Percentiles rank a stretch among this genome's conserved stretches.
Conservation (phyloP, 2,888 invertebrate genomes). For the Phoronis australis region DNA sequence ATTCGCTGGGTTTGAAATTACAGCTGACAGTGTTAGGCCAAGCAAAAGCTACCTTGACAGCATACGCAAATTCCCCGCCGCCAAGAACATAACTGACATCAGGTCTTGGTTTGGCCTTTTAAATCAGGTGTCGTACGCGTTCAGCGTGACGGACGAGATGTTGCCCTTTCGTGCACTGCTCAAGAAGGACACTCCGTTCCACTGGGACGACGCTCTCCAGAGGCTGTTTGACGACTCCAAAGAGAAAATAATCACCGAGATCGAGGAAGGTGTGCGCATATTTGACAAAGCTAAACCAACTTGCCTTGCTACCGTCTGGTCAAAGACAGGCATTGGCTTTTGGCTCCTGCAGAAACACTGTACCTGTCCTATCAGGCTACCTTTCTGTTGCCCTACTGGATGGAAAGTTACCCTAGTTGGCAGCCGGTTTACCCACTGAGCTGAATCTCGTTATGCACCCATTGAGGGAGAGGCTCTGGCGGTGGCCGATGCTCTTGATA, state of each 20-base stretch:
- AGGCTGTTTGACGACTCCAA: slow-evolving; percentile 10
- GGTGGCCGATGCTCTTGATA: too few species aligned
- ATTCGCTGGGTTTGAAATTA: slow-evolving; percentile 25
- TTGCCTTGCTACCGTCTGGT: slow-evolving; percentile 20
- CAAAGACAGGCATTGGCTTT: too few species aligned
- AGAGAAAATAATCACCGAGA: slow-evolving; percentile 6
- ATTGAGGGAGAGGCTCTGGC: too few species aligned
- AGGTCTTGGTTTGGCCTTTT: slow-evolving; percentile 27
- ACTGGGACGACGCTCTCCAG: slow-evolving; percentile 12
- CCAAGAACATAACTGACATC: slow-evolving; percentile 19
- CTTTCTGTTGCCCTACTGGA: too few species aligned
- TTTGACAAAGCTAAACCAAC: slow-evolving; percentile 22
- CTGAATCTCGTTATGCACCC: too few species aligned
- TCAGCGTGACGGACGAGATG: slow-evolving; percentile 22
- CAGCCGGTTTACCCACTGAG: too few species aligned
- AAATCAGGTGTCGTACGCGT: too few species aligned
- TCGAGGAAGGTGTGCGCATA: slow-evolving; percentile 15
- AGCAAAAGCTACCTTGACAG: slow-evolving; percentile 14
- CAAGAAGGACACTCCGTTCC: slow-evolving; percentile 16
- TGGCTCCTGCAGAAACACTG: too few species aligned
- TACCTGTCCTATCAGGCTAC: slow-evolving; percentile 26
- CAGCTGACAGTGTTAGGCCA: slow-evolving; percentile 14
- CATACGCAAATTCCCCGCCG: slow-evolving; percentile 20
- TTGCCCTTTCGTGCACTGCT: slow-evolving; percentile 22
- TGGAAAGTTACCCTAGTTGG: too few species aligned